Evolutionary conservation across 2,888 invertebrate species (phyloP).

Genomic region (Digitonthophagus gazella): DNA sequence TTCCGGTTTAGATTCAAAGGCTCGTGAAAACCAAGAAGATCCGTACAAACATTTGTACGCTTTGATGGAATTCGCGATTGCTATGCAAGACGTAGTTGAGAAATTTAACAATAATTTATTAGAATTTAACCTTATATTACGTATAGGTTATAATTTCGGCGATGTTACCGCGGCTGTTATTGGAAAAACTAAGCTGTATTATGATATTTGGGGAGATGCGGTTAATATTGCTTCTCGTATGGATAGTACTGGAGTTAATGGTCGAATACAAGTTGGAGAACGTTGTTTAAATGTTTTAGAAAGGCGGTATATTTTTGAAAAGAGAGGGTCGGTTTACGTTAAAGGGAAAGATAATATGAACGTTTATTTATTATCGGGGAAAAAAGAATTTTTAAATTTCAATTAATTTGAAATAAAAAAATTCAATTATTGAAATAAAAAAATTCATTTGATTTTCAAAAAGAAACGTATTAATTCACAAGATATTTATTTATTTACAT

Average conservation of each 20-base stretch:
- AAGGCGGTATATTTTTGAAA: slow-evolving; percentile 80
- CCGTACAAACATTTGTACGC: slow-evolving; percentile 79
- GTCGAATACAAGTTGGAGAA: slow-evolving; percentile 80
- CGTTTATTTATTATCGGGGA: slow-evolving; percentile 71
- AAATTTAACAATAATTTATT: slow-evolving; percentile 87
- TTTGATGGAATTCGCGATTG: slow-evolving; percentile 90
- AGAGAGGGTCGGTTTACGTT: slow-evolving; percentile 90
- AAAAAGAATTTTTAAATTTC: no score
- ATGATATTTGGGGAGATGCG: slow-evolving; percentile 98
- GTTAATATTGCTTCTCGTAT: slow-evolving; percentile 96
- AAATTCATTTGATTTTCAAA: not conserved
- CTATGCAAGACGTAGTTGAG: slow-evolving; percentile 83
- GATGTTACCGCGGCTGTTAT: slow-evolving; percentile 97
- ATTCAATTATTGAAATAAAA: not conserved
- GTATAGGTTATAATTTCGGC: slow-evolving; percentile 89
- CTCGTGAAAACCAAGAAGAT: slow-evolving; percentile 66
- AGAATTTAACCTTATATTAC: slow-evolving; percentile 82
- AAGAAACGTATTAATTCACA: not conserved
- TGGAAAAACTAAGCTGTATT: slow-evolving; percentile 92
- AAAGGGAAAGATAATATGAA: slow-evolving; percentile 97
- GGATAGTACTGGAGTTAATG: slow-evolving; percentile 93
- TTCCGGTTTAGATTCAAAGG: slow-evolving; percentile 84
- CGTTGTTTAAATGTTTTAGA: slow-evolving; percentile 70
- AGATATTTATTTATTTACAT: not conserved
- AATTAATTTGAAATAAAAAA: no score